Evolutionary conservation across 1,140 invertebrate genomes (phyloP).

Genomic region (Drosophila lacteicornis): DNA sequence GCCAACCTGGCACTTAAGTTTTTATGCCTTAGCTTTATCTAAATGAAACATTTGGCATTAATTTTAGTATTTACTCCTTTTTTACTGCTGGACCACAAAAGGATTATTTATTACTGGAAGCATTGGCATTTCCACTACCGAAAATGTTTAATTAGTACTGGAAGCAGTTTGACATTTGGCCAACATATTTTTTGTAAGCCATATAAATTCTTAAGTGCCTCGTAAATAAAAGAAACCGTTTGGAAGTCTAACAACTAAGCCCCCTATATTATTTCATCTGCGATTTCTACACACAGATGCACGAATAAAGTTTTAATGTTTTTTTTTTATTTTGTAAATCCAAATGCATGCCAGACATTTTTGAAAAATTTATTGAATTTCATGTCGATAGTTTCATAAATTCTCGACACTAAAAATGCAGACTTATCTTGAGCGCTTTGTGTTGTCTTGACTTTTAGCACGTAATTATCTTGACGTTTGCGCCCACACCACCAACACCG

Average conservation of each 20-base stretch:
- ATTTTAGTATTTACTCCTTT: background rate
- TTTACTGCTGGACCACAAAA: background rate
- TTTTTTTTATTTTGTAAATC: constrained; percentile 8
- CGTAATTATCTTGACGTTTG: constrained; percentile 69
- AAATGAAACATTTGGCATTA: background rate
- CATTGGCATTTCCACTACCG: background rate
- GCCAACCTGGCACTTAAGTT: background rate
- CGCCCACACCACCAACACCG: constrained; percentile 52
- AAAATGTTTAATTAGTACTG: background rate
- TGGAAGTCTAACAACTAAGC: background rate
- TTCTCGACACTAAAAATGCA: constrained; percentile 36
- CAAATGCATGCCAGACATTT: constrained; percentile 10
- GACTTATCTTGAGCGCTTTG: constrained; percentile 69
- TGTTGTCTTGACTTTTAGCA: constrained; percentile 71
- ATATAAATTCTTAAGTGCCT: background rate
- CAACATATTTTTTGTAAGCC: background rate
- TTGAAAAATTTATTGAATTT: constrained; percentile 16
- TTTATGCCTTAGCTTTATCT: background rate
- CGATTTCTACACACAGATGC: background rate
- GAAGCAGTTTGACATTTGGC: background rate
- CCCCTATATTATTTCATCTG: constrained; percentile 13
- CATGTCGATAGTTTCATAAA: constrained; percentile 32
- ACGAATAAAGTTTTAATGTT: background rate
- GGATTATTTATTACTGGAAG: background rate
- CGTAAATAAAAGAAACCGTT: background rate